Conservation (phyloP, 1,140 invertebrate genomes). For the Tetramorium alpestre region DNA sequence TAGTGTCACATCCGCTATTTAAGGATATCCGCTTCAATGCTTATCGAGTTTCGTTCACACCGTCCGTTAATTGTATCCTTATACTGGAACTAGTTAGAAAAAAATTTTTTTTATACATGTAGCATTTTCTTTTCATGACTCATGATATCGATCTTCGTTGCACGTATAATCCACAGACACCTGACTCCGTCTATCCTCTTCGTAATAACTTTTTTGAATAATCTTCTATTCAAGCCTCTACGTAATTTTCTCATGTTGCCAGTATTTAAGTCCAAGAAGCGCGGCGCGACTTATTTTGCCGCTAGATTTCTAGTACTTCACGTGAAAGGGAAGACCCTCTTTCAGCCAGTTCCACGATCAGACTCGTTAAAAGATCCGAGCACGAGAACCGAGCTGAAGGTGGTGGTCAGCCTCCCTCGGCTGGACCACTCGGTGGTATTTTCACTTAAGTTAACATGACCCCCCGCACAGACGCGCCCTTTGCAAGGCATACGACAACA, state of each 20-base stretch:
- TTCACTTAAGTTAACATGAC: conserved; percentile 83
- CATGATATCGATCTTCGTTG: conserved; percentile 8
- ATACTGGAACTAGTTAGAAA: neutral
- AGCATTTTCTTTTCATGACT: neutral
- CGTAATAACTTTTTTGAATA: neutral
- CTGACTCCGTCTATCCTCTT: neutral
- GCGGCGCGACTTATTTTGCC: neutral
- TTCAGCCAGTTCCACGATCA: conserved; percentile 45
- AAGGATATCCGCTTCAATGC: conserved; percentile 38
- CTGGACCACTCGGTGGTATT: conserved; percentile 78
- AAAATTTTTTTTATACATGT: neutral
- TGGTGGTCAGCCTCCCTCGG: conserved; percentile 62
- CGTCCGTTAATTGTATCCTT: neutral
- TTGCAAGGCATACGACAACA: conserved; percentile 65
- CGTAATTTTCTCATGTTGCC: neutral
- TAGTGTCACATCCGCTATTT: conserved; percentile 58
- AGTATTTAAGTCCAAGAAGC: neutral
- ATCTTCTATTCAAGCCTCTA: neutral
- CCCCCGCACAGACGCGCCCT: conserved; percentile 76
- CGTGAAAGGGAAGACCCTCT: conserved; percentile 25
- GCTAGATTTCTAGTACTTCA: neutral
- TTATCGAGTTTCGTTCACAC: conserved; percentile 52
- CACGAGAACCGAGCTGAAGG: conserved; percentile 55
- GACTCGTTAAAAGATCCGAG: conserved; percentile 68
- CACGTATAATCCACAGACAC: conserved; percentile 20